Percentiles rank a stretch among this genome's conserved stretches.
These are phyloP conservation scores for Parus major DNA, from an alignment of 2,113 vertebrate genomes.

Conservation along the genomic window DNA sequence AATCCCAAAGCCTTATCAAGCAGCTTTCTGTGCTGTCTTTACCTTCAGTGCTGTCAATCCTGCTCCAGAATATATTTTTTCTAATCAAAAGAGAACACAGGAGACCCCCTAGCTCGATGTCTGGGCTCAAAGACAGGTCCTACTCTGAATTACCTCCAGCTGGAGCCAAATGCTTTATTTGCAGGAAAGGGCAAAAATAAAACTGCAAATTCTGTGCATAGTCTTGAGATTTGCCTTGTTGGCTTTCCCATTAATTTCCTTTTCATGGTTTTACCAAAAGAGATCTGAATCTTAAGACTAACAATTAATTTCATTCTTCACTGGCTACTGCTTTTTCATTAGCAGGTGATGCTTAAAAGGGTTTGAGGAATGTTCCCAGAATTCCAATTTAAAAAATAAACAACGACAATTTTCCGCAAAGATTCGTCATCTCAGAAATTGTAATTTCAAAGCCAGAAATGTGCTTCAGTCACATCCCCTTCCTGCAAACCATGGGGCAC, in stretches of 20 bases:
- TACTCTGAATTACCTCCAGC: background rate
- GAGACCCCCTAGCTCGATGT: accelerated
- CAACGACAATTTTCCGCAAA: background rate
- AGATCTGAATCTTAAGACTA: background rate
- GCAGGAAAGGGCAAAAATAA: background rate
- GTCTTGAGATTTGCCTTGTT: background rate
- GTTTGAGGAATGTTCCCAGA: background rate
- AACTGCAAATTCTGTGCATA: background rate
- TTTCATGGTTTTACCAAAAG: slow-evolving; percentile 24
- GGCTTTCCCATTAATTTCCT: slow-evolving; percentile 3
- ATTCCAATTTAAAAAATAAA: background rate
- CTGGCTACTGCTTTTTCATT: slow-evolving; percentile 2
- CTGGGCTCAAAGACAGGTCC: background rate
- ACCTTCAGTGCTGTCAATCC: background rate
- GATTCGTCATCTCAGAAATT: background rate
- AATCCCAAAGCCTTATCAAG: background rate
- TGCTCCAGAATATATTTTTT: background rate
- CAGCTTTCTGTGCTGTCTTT: background rate
- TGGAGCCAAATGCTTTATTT: background rate
- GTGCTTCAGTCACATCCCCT: background rate
- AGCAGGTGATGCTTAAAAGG: background rate
- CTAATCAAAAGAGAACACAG: background rate
- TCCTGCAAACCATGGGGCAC: background rate
- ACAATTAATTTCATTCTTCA: slow-evolving; percentile 31
- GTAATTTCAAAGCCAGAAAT: background rate